A percentile compares a stretch with the other conserved stretches of the same genome.
These are phyloP conservation scores for Spermophilus dauricus DNA, from an alignment of 2,113 vertebrate genomes.

Conservation along the genomic window DNA sequence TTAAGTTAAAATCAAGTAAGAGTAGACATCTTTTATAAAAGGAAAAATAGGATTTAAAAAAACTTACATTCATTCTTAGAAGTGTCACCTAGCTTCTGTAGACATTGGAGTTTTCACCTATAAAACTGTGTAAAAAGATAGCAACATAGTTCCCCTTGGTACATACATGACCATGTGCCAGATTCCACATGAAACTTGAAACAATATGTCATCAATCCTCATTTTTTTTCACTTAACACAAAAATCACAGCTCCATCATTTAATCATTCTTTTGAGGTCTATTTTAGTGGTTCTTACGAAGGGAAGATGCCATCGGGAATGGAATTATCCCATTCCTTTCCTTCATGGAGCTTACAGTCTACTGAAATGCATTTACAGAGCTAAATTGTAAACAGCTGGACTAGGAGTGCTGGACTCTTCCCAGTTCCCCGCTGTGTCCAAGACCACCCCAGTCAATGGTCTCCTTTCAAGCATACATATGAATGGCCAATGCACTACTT, in stretches of 20 bases:
- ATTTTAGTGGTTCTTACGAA: not conserved
- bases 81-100: not conserved
- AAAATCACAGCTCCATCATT: not conserved
- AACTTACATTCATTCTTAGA: not conserved
- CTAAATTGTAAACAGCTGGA: no score
- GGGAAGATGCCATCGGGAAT: not conserved
- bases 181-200: not conserved
- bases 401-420: not conserved
- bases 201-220: not conserved
- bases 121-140: not conserved
- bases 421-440: not conserved
- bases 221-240: not conserved
- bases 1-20: not conserved
- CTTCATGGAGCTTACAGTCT: not conserved
- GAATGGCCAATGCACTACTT: not conserved
- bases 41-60: not conserved
- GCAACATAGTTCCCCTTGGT: not conserved
- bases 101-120: constrained; percentile 6
- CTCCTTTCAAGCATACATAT: not conserved
- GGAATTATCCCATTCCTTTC: not conserved
- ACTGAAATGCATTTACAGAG: not conserved
- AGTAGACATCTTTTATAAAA: not conserved
- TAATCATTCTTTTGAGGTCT: not conserved
- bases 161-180: not conserved
- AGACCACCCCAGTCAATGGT: not conserved